Evolutionary conservation across 1,140 invertebrate genomes (phyloP), one percentile per base, ranked within the genome.

Genomic region (Drosophila erecta): DNA sequence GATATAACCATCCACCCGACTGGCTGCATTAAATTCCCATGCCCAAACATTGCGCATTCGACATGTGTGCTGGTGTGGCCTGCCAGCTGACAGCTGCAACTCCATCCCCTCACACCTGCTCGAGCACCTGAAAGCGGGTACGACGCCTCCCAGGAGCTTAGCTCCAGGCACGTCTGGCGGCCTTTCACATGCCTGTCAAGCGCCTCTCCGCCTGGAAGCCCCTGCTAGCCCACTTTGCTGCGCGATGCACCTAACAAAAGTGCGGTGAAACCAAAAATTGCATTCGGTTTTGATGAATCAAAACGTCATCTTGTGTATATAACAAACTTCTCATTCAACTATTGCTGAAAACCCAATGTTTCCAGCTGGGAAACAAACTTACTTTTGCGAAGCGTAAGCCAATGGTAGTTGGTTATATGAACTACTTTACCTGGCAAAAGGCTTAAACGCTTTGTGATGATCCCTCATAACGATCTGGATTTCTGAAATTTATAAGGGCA

Each of bases 101-200:
- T 15, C 11, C 4, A 27, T 10, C 27, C 17, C 27, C 17, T 2
- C 24, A 12, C 40, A 8, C 11, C 4, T 11, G 12, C 24, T 11
- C n/a, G 7, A 33, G 47, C n/a, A 11, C 24, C n/a, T 50, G n/a
- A n/a, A 5, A 3, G 24, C 27, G 49, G 81, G 83, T 76, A 83
- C 60, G 61, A 46, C 78, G 79, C 66, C 44, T 57, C 10, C 11
- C 15, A 22, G 47, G 33, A 37, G 44, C 73, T 65, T 47, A 17
- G 54, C 57, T 59, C 43, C 53, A 22, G 55, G 55, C 79, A 81
- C 58, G 79, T 77, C 60, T 74, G 54, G 61, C 58, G 54, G 64
- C 56, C 81, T 67, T 57, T 79, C 80, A 59, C 80, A 71, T 55
- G 57, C 81, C 49, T 62, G 77, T 61, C 81, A 81, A 81, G 65